Conservation (phyloP, 2,888 invertebrate species). For the Rhimphoctona megacephalus region DNA sequence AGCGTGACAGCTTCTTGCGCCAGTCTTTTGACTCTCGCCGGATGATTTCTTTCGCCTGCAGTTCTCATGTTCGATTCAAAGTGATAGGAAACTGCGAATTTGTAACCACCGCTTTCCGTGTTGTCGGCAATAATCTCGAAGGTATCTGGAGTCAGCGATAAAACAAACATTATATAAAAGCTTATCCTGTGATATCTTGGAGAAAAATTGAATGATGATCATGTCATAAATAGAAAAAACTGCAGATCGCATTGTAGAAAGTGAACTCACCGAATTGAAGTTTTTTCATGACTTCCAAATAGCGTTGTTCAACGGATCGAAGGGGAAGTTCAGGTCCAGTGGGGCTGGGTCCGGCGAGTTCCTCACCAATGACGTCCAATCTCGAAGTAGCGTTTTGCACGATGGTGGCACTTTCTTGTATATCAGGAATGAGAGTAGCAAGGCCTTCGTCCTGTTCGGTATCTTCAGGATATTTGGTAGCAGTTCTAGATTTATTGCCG, state of each 20-base stretch:
- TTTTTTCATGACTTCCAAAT: slow-evolving; percentile 94
- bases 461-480: slow-evolving; percentile 86
- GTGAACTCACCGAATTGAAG: slow-evolving; percentile 92
- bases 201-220: neutral
- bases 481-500: slow-evolving; percentile 78
- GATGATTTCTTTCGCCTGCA: slow-evolving; percentile 94
- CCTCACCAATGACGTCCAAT: slow-evolving; percentile 77
- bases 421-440: slow-evolving; percentile 95
- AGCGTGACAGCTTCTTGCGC: slow-evolving; percentile 98
- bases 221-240: slow-evolving; percentile 10
- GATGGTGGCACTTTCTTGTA: slow-evolving; percentile 89
- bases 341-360: slow-evolving; percentile 81
- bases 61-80: slow-evolving; percentile 95
- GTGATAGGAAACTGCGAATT: slow-evolving; percentile 95
- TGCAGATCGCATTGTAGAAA: neutral
- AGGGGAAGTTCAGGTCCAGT: slow-evolving; percentile 86
- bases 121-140: slow-evolving; percentile 96
- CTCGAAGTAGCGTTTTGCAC: slow-evolving; percentile 85
- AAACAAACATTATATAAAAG: neutral
- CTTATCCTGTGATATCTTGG: no score
- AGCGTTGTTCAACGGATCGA: slow-evolving; percentile 90
- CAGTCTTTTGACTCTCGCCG: slow-evolving; percentile 94
- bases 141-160: slow-evolving; percentile 88
- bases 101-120: slow-evolving; percentile 89
- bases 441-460: slow-evolving; percentile 95